Base-by-base conservation (phyloP, 2,113 vertebrate genomes). In the Electrona antarctica region DNA sequence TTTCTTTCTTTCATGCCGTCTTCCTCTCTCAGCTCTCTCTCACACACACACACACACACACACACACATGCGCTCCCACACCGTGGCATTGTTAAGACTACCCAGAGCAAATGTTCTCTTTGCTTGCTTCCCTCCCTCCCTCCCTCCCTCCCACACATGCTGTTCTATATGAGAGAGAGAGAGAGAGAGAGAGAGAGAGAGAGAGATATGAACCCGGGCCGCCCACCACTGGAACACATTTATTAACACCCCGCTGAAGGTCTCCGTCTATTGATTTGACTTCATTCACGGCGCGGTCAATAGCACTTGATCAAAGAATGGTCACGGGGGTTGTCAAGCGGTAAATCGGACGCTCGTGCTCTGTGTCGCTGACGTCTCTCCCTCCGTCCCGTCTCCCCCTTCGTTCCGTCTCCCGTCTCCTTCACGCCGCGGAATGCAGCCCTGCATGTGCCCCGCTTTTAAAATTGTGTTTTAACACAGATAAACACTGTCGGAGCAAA, bases 261-360 rank as follows among this genome's bases (percentile, higher is more conserved):
- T 80, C 77, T 77, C 64, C 14, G 1, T 47, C 48, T 78, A 84
- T 81, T 72, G 84, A 84, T 77, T 81, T 50, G 5, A 47, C 84
- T 69, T 73, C 79, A 83, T 79, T 82, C 82, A 71, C 49, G 62
- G 52, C 62, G 82, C 70, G 60, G 77, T 88, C 81, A 71, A 85
- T 81, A 73, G 73, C 59, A 66, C 65, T 80, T 63, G 73, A 86
- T 79, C 73, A 73, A 69, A 59, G 72, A 67, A 60, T 66, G 28
- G 74, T 1, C 9, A 21, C 73, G 21, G 66, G 84, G 48, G 41
- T 8, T 13, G 4, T 73, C 64, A 51, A 64, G 51, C 81, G 70
- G 64, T 73, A 79, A 84, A 84, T 81, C 81, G 51, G 65, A 70
- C 58, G 62, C 73, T 69, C 64, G 57, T 48, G 41, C 2, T 29